Evolutionary conservation across 2,888 invertebrate species (phyloP), one percentile per base, ranked within the genome.

Genomic region (Chesias legatella): DNA sequence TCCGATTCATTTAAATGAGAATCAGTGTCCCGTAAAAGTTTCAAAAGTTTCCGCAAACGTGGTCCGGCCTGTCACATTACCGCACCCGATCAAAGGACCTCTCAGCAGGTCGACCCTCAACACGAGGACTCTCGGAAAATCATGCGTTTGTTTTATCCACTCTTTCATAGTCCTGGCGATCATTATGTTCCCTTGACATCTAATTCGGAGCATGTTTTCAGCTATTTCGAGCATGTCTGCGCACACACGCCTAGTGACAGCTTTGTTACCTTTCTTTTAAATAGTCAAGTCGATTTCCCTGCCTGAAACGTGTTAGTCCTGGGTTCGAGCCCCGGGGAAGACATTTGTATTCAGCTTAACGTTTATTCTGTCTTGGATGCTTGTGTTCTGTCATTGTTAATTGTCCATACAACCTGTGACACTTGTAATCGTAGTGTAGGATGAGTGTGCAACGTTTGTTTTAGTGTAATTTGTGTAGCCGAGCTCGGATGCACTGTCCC

Each of bases 11-110:
- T 80, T 62, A 79, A 80, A 82, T 76, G 81, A 77, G 70, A 76
- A 72, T 76, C 77, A 80, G 76, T 73, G 82, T 84, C 79, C 82
- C 85, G 85, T 82, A 66, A 85, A 84, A 79, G 77, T 80, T 84
- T 80, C 76, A 66, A 85, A 84, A 79, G 77, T 80, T 84, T 80
- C 76, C 76, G 69, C 73, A 67, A 74, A 63, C 74, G 70, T 76
- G 81, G 77, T 74, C 75, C 68, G 66, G 3, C 54, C 26, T 60
- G 63, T 59, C 60, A 67, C 68, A 73, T 75, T 68, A 73, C 69
- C 67, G 67, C 58, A 61, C 58, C 62, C 67, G 79, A 83, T 86
- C 84, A 86, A 85, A 86, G 85, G 73, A 56, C 53, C 66, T 63
- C 68, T 69, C 61, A 53, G 59, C 57, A 57, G 58, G 61, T 75